Percentiles rank a stretch among this genome's conserved stretches.
Conservation (phyloP, 2,797 vertebrate species). For the Sardinella longiceps region DNA sequence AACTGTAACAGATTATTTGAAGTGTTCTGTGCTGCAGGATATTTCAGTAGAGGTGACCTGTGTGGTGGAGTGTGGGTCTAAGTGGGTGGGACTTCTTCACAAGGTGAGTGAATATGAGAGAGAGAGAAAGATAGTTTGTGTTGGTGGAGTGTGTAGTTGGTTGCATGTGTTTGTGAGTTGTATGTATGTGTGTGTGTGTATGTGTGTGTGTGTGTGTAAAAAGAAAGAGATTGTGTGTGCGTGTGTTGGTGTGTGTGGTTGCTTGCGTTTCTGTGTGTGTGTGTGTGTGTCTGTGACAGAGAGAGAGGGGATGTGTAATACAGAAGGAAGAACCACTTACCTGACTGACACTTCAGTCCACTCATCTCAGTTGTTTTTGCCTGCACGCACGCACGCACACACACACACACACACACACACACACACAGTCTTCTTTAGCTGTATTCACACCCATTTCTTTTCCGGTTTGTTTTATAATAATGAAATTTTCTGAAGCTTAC, state of each 20-base stretch:
- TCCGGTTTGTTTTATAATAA: too few relatives aligned
- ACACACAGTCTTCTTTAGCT: neutral
- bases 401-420: neutral
- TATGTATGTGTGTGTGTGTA: neutral
- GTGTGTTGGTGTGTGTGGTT: neutral
- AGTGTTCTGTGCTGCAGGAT: neutral
- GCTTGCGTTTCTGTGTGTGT: neutral
- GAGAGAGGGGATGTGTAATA: neutral
- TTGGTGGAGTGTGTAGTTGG: neutral
- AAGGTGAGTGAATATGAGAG: too few relatives aligned
- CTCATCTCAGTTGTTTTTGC: neutral
- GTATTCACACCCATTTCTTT: neutral
- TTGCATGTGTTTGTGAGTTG: neutral
- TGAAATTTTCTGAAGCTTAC: too few relatives aligned
- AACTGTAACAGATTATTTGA: neutral
- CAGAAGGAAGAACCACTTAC: constrained; percentile 18
- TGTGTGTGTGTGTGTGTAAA: neutral
- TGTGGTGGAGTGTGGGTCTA: neutral
- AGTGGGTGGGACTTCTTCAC: neutral
- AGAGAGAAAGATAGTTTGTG: neutral
- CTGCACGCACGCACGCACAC: neutral
- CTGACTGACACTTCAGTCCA: neutral
- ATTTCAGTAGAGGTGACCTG: neutral
- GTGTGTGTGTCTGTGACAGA: neutral
- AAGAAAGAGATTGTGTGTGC: too few relatives aligned